Conservation (phyloP, 2,888 invertebrate species). For the Anthoptus insignis region DNA sequence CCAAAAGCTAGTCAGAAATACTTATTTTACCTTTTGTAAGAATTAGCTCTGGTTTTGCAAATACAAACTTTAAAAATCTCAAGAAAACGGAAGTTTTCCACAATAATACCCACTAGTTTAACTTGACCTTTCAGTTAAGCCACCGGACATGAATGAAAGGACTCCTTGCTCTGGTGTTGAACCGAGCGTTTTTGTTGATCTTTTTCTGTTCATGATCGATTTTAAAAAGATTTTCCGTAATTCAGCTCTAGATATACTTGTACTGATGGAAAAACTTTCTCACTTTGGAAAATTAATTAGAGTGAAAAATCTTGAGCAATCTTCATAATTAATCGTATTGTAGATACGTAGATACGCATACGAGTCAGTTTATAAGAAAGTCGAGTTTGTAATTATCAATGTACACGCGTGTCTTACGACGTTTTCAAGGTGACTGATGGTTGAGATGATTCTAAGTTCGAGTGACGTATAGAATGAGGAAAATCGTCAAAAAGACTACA, state of each 20-base stretch:
- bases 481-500: too few species aligned
- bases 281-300: too few species aligned
- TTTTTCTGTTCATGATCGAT: background rate
- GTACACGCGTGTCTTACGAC: too few species aligned
- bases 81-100: background rate
- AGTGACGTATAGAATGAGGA: too few species aligned
- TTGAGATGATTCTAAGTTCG: too few species aligned
- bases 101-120: background rate
- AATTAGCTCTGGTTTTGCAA: background rate
- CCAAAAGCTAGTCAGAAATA: too few species aligned
- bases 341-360: too few species aligned
- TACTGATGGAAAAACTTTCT: background rate
- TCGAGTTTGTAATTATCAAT: too few species aligned
- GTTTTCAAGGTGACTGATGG: too few species aligned
- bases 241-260: background rate
- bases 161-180: background rate
- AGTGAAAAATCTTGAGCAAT: too few species aligned
- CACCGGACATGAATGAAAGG: background rate
- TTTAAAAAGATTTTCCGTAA: background rate
- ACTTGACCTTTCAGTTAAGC: background rate
- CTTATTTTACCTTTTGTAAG: background rate
- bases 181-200: background rate
- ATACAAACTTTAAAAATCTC: background rate
- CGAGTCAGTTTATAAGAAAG: too few species aligned
- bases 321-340: too few species aligned